phyloP scores from a whole-genome alignment of 2,797 vertebrate species.

The Notamacropus eugenii region DNA sequence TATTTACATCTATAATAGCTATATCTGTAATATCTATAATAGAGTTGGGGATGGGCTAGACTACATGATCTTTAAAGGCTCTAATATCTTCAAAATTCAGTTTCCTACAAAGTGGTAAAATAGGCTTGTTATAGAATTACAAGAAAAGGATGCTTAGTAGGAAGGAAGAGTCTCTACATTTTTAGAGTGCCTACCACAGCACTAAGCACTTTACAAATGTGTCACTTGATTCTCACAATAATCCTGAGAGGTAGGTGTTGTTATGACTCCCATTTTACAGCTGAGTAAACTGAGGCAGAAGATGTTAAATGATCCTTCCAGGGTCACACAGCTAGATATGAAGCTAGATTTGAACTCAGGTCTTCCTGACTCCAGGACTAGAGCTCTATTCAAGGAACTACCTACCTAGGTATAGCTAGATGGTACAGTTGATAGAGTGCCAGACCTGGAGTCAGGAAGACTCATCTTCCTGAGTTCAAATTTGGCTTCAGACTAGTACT shows the following conservation, averaged over 20 bases:
- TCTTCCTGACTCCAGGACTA: background rate
- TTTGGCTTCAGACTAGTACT: background rate
- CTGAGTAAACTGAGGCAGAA: conserved; percentile 10
- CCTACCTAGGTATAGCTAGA: background rate
- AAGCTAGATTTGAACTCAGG: background rate
- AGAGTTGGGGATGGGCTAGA: background rate
- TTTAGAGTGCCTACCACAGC: background rate
- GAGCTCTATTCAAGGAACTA: background rate
- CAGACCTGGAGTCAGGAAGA: background rate
- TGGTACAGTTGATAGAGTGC: background rate
- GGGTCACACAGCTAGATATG: background rate
- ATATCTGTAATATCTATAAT: too few species aligned
- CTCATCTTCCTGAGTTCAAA: background rate
- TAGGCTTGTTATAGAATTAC: background rate
- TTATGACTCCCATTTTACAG: background rate
- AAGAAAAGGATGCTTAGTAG: background rate
- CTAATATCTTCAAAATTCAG: background rate
- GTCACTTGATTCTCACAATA: conserved; percentile 19
- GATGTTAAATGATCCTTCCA: background rate
- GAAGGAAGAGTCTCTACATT: background rate
- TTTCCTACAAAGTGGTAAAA: background rate
- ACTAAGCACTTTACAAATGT: background rate
- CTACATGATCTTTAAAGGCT: background rate
- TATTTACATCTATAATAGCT: too few species aligned
- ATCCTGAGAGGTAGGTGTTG: conserved; percentile 14